phyloP scores from a whole-genome alignment of 2,113 vertebrate species.

The Deroptyus accipitrinus region DNA sequence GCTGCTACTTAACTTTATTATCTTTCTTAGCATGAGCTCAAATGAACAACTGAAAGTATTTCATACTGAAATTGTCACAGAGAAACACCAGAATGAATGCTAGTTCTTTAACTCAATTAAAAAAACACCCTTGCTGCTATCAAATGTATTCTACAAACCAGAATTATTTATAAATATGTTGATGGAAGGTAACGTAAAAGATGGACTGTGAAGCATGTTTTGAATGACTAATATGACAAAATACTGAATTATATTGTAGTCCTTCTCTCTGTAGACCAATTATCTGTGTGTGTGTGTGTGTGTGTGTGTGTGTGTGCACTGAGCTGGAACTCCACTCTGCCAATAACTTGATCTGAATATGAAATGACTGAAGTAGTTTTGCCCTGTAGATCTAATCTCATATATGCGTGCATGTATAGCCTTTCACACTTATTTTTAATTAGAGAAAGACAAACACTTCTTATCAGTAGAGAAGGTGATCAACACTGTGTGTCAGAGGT shows the following conservation, averaged over 20 bases:
- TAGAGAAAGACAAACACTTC: neutral
- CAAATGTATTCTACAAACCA: neutral
- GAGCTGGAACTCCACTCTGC: neutral
- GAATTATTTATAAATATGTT: neutral
- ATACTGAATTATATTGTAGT: neutral
- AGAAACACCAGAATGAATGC: neutral
- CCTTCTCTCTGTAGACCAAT: neutral
- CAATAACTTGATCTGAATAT: neutral
- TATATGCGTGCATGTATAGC: rapidly evolving
- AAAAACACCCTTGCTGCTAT: neutral
- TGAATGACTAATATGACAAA: neutral
- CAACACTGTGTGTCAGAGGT: neutral
- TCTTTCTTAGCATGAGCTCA: neutral
- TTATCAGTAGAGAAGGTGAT: neutral
- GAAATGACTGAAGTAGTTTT: neutral
- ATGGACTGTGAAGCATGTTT: neutral
- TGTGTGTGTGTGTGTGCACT: neutral
- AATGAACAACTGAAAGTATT: neutral
- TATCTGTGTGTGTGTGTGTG: neutral
- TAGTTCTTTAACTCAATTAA: neutral
- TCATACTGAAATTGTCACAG: neutral
- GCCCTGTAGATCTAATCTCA: neutral
- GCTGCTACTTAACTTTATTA: slow-evolving; percentile 11
- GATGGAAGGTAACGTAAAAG: neutral
- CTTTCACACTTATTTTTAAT: neutral